Percentiles rank a stretch among this genome's conserved stretches.
Conservation (phyloP, 1,140 invertebrate genomes). For the Trichomalopsis sarcophagae region DNA sequence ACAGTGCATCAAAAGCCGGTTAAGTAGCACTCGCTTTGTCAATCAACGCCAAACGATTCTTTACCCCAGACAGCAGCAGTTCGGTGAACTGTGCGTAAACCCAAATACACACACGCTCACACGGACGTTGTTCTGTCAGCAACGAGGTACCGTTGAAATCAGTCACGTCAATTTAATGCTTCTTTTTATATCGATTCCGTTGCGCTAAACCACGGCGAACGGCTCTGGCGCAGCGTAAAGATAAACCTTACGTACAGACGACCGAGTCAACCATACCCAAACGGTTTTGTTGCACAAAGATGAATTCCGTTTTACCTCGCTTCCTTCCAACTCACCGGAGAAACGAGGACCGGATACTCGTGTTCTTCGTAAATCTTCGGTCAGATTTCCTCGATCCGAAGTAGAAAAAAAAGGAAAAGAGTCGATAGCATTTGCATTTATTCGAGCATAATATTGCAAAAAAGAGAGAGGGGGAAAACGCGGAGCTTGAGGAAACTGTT, state of each 20-base stretch:
- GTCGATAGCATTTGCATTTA: slow-evolving; percentile 5
- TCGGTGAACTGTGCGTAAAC: background rate
- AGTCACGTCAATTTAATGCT: background rate
- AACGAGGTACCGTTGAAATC: background rate
- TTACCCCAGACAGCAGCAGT: background rate
- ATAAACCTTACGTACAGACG: no score
- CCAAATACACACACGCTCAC: background rate
- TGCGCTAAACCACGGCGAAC: no score
- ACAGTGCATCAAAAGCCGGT: background rate
- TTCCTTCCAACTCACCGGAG: background rate
- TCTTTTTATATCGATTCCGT: background rate
- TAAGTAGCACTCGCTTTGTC: slow-evolving; percentile 32
- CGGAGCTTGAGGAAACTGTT: background rate
- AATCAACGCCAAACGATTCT: slow-evolving; percentile 47
- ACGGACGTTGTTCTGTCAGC: background rate
- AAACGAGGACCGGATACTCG: background rate
- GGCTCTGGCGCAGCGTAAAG: no score
- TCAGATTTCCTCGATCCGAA: background rate
- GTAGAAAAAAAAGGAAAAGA: background rate
- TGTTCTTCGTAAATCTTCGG: background rate
- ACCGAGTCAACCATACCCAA: no score
- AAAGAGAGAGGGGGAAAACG: background rate
- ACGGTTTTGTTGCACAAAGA: background rate
- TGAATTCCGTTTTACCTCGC: background rate
- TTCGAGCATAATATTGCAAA: slow-evolving; percentile 25